These are phyloP conservation scores for Hirudinaria manillensis DNA, from an alignment of 2,888 invertebrate genomes.

Conservation along the genomic window DNA sequence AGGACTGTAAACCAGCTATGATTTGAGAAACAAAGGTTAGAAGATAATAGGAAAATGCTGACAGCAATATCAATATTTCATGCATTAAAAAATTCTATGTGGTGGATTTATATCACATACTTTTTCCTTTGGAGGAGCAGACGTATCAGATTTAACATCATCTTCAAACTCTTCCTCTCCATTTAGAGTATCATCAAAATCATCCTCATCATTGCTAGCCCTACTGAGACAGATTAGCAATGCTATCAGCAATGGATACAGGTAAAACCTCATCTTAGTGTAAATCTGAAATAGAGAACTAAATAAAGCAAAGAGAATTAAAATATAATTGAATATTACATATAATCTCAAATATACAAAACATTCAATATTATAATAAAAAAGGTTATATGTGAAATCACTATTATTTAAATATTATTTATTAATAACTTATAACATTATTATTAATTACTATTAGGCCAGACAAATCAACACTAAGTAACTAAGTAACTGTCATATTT, in stretches of 20 bases:
- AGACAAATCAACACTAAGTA: too few species aligned
- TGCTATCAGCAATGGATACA: background rate
- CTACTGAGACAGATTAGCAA: background rate
- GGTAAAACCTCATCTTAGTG: background rate
- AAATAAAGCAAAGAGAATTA: background rate
- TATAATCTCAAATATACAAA: too few species aligned
- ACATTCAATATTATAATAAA: too few species aligned
- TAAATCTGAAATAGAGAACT: background rate
- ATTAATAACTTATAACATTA: too few species aligned
- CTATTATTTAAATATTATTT: too few species aligned
- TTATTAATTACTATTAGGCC: too few species aligned
- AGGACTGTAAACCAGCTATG: constrained; percentile 30
- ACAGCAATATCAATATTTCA: background rate
- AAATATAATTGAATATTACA: too few species aligned
- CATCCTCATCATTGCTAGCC: background rate
- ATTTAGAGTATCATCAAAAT: background rate
- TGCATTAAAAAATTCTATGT: background rate
- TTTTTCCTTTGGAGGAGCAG: constrained; percentile 14
- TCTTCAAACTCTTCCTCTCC: constrained; percentile 17
- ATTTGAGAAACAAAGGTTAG: background rate
- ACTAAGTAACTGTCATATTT: too few species aligned
- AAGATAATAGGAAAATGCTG: background rate
- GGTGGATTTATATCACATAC: background rate
- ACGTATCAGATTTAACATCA: background rate
- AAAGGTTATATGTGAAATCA: too few species aligned